Evolutionary conservation across 2,113 vertebrate species (phyloP).

Genomic region (Leptodactylus fuscus): DNA sequence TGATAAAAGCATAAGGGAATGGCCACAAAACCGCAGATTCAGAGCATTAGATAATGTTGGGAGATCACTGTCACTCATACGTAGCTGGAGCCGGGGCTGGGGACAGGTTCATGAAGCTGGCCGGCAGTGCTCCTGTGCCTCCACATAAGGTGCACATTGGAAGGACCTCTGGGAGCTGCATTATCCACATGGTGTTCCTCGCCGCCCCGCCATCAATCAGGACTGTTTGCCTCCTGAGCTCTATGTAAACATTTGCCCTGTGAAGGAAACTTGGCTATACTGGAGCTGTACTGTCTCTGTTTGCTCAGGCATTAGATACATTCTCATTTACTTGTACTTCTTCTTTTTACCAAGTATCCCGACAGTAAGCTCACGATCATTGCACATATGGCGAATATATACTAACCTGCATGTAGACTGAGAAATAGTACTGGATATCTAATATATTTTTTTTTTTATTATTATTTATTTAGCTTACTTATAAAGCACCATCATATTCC

Average conservation of each 20-base stretch:
- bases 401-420: too few species aligned
- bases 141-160: background rate
- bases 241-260: slow-evolving; percentile 19
- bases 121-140: background rate
- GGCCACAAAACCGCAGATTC: too few species aligned
- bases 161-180: slow-evolving; percentile 39
- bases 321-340: background rate
- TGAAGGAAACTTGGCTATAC: background rate
- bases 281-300: background rate
- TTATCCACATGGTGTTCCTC: slow-evolving; percentile 46
- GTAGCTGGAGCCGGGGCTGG: background rate
- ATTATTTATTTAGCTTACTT: too few species aligned
- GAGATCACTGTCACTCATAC: background rate
- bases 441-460: too few species aligned
- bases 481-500: too few species aligned
- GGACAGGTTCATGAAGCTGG: too few species aligned
- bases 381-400: too few species aligned
- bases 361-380: too few species aligned
- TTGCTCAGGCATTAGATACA: background rate
- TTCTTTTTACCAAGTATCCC: background rate
- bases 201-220: background rate
- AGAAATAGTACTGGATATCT: too few species aligned
- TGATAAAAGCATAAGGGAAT: too few species aligned
- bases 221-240: background rate
- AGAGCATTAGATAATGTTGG: background rate